These are phyloP conservation scores for Noctua pronuba DNA, from an alignment of 2,888 invertebrate species.

Conservation along the genomic window DNA sequence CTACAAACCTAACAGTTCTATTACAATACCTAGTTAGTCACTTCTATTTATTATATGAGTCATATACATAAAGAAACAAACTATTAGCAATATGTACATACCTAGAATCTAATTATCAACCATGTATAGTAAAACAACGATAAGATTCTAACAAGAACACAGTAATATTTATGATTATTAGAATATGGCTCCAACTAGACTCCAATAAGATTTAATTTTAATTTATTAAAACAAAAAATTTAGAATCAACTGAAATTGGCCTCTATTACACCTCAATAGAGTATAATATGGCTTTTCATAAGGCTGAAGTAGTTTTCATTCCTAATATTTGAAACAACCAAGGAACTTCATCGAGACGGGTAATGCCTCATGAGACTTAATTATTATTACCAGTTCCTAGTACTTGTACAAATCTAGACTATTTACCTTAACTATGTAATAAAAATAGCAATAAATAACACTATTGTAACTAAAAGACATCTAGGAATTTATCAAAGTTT, in stretches of 20 bases:
- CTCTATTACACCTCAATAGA: conserved; percentile 65
- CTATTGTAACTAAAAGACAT: background rate
- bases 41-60: background rate
- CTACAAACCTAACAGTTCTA: background rate
- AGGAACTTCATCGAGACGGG: conserved; percentile 5
- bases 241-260: conserved; percentile 70
- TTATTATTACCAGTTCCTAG: background rate
- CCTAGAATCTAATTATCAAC: background rate
- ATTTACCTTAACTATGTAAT: background rate
- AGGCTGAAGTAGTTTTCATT: conserved; percentile 32
- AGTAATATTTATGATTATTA: too few relatives aligned
- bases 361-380: background rate
- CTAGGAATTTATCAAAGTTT: background rate
- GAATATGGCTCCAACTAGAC: background rate
- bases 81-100: background rate
- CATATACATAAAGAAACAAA: background rate
- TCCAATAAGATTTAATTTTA: conserved; percentile 60
- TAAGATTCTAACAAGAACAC: conserved; percentile 71
- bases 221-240: conserved; percentile 41
- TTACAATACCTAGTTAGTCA: background rate
- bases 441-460: background rate
- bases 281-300: conserved; percentile 62
- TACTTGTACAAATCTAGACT: background rate
- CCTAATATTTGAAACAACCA: background rate
- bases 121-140: too few relatives aligned